These are phyloP conservation scores for Ryuthela nishihirai DNA, from an alignment of 2,888 invertebrate species.

Conservation along the genomic window DNA sequence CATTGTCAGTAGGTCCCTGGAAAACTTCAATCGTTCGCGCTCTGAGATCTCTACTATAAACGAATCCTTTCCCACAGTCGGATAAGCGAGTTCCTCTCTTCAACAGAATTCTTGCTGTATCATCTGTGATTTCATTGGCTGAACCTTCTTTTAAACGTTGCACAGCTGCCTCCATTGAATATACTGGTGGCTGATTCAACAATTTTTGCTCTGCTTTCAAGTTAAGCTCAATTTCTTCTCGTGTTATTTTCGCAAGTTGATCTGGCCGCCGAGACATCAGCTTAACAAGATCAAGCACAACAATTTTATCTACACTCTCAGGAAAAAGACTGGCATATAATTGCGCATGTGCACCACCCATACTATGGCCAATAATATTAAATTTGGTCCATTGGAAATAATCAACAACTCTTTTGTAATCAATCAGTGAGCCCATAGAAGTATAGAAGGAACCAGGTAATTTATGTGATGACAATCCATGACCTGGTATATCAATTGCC, in stretches of 20 bases:
- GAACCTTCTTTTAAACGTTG: conserved; percentile 23
- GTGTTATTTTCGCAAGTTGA: conserved; percentile 6
- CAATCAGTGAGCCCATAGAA: conserved; percentile 22
- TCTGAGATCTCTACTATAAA: conserved; percentile 70
- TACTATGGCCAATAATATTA: conserved; percentile 44
- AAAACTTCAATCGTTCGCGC: conserved; percentile 56
- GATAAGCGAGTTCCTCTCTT: conserved; percentile 59
- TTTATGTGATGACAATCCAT: conserved; percentile 39
- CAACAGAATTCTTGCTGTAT: conserved; percentile 67
- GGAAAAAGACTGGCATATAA: conserved; percentile 49
- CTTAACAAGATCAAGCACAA: conserved; percentile 43
- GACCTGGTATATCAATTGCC: conserved; percentile 39
- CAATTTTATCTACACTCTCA: conserved; percentile 46
- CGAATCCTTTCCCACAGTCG: conserved; percentile 53
- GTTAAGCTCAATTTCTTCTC: conserved; percentile 7
- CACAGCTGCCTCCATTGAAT: conserved; percentile 28
- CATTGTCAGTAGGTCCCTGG: conserved; percentile 10
- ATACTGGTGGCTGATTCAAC: conserved; percentile 15
- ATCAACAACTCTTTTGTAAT: conserved; percentile 31
- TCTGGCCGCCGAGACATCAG: conserved; percentile 29
- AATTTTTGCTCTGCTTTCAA: conserved; percentile 26
- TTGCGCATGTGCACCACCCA: conserved; percentile 55
- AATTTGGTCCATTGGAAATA: conserved; percentile 35
- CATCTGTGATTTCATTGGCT: conserved; percentile 53
- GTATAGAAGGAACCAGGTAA: conserved; percentile 36